Evolutionary conservation across 2,888 invertebrate species (phyloP).

Genomic region (Nipponacmea schrenckii): DNA sequence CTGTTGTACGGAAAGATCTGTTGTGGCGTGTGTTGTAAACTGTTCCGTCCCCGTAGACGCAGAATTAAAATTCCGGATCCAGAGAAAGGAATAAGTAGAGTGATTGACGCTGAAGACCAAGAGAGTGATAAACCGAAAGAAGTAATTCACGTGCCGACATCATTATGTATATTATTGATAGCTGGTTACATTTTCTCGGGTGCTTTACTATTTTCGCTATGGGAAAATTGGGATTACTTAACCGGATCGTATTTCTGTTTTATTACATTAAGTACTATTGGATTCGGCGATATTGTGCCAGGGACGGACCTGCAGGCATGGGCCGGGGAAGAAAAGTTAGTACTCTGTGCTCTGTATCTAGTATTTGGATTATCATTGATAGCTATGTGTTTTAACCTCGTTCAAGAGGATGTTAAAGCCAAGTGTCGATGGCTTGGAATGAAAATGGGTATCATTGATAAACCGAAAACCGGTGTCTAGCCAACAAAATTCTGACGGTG

Average conservation of each 20-base stretch:
- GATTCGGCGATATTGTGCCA: conserved; percentile 65
- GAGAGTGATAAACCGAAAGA: conserved; percentile 51
- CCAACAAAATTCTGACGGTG: too few relatives aligned
- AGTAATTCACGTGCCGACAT: conserved; percentile 64
- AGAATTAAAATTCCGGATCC: conserved; percentile 41
- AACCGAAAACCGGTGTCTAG: conserved; percentile 22
- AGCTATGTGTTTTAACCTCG: conserved; percentile 70
- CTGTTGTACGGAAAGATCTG: conserved; percentile 72
- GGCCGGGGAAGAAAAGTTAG: conserved; percentile 60
- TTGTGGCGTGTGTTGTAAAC: conserved; percentile 60
- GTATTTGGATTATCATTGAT: conserved; percentile 69
- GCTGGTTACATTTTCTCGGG: conserved; percentile 65
- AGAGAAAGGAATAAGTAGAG: conserved; percentile 45
- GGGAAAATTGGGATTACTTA: conserved; percentile 64
- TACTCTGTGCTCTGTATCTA: conserved; percentile 66
- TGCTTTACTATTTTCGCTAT: conserved; percentile 62
- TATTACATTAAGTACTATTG: conserved; percentile 66
- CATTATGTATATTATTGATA: conserved; percentile 63
- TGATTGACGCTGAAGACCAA: conserved; percentile 46
- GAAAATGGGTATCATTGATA: conserved; percentile 66
- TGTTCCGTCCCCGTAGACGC: conserved; percentile 49
- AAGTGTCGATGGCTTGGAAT: conserved; percentile 66
- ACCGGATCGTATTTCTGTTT: conserved; percentile 67
- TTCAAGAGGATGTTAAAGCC: conserved; percentile 68
- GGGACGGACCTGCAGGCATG: conserved; percentile 56